These are phyloP conservation scores for Drosophila micromelanica DNA, from an alignment of 1,140 invertebrate species.

Conservation along the genomic window DNA sequence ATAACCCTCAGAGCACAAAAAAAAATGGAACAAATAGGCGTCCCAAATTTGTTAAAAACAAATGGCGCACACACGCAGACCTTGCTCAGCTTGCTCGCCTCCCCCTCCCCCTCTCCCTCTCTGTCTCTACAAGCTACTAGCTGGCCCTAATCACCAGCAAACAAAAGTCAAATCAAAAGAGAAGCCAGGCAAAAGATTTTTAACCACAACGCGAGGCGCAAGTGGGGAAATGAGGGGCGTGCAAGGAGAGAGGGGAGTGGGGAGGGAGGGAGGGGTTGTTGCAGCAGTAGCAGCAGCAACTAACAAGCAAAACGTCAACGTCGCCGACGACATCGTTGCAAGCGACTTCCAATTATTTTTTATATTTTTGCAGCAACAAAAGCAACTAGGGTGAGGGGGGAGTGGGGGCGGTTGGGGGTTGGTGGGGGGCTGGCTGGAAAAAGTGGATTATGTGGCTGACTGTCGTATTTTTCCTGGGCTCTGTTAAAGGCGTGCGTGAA, in stretches of 20 bases:
- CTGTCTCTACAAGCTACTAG: constrained; percentile 4
- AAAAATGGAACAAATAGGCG: constrained; percentile 5
- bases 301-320: constrained; percentile 79
- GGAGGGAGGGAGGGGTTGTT: constrained; percentile 15
- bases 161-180: constrained; percentile 81
- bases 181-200: constrained; percentile 62
- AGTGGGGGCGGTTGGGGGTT: no score
- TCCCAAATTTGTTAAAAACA: constrained; percentile 42
- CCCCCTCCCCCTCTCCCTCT: background rate
- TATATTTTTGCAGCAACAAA: constrained; percentile 78
- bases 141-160: constrained; percentile 75
- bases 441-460: constrained; percentile 77
- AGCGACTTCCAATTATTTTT: constrained; percentile 81
- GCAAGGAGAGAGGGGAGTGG: background rate
- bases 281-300: constrained; percentile 34
- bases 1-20: constrained; percentile 9
- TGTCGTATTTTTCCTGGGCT: constrained; percentile 36
- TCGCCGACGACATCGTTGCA: constrained; percentile 66
- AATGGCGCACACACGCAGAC: constrained; percentile 45
- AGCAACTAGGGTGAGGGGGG: constrained; percentile 40
- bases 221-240: background rate
- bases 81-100: constrained; percentile 1
- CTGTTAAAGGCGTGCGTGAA: constrained; percentile 40
- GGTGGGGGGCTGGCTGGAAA: no score
- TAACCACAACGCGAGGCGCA: constrained; percentile 45